Base-by-base conservation (phyloP, 2,797 vertebrate genomes). In the Tragelaphus eurycerus region DNA sequence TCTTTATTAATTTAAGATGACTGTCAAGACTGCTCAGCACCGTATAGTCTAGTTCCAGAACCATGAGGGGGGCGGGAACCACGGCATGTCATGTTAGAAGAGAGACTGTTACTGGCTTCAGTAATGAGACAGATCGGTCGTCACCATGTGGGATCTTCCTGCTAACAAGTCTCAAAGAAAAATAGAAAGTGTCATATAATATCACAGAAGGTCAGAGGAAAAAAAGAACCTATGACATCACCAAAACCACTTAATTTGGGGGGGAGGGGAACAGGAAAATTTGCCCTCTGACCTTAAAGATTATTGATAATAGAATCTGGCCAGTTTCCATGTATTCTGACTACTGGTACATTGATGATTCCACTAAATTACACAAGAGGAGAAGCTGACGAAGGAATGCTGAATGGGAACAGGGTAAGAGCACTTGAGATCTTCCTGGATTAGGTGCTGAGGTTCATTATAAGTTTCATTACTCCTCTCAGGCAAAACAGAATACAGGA, bases 1-100 rank as follows among this genome's bases (percentile, higher is more conserved):
- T 92, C 85, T 93, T 97, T 97, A 96, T 96, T 97, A 97, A 96
- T 91, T 96, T 86, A 93, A 96, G 19, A 57, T 8, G 50, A 81
- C 74, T 84, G 55, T 84, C 67, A 88, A 82, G 64, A 94, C 19
- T 50, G 54, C 84, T 91, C 31, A 67, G 67, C 64, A 88, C 67
- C 60, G 78, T 43, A 60, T 6, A 29, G n/a, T 74, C 19, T 12
- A 82, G 86, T 64, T 86, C 82, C 14, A 62, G 78, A 96, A 67
- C 14, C 29, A 57, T 0, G 6, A 93, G n/a, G 23, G 7, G 6
- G 94, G 0, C 5, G 5, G 43, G 43, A 43, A 48, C 10, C 46
- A 48, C 11, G 4, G 10, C 31, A 46, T 25, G 59, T 87, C 52
- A n/a, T 15, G 11, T 31, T 60, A 59, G 71, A 6, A 93, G 71